A percentile compares a stretch with the other conserved stretches of the same genome.
phyloP scores from a whole-genome alignment of 2,888 invertebrate genomes.

The Napeogenes sylphis region DNA sequence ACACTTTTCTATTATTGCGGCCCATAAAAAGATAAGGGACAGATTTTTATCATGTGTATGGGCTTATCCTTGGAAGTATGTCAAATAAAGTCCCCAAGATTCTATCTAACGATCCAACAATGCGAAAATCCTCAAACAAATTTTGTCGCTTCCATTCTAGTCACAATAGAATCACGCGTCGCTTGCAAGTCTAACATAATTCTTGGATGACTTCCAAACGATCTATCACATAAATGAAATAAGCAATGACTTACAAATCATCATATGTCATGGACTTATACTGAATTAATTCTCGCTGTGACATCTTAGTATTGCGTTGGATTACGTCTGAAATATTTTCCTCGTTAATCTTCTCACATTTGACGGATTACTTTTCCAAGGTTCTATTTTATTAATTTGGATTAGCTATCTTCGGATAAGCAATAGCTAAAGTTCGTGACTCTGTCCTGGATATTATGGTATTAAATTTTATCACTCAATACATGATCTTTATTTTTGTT shows the following conservation, averaged over 20 bases:
- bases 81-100: constrained; percentile 19
- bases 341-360: constrained; percentile 10
- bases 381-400: constrained; percentile 4
- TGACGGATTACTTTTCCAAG: constrained; percentile 3
- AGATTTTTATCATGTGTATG: constrained; percentile 6
- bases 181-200: constrained; percentile 16
- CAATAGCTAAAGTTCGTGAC: too few species aligned
- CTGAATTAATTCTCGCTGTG: constrained; percentile 27
- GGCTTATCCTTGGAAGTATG: constrained; percentile 16
- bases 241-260: constrained; percentile 26
- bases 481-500: too few species aligned
- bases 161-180: constrained; percentile 22
- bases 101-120: constrained; percentile 17
- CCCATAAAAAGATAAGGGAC: constrained; percentile 10
- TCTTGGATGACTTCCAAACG: constrained; percentile 23
- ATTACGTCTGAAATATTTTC: constrained; percentile 22
- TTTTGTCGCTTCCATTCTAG: constrained; percentile 13
- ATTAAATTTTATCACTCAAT: too few species aligned
- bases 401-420: background rate
- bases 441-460: too few species aligned
- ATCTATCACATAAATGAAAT: constrained; percentile 18
- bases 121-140: constrained; percentile 22
- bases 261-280: constrained; percentile 28
- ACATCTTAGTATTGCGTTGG: constrained; percentile 18
- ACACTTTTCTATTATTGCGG: background rate